Base-by-base conservation (phyloP, 2,888 invertebrate genomes). In the Xestia ashworthii region DNA sequence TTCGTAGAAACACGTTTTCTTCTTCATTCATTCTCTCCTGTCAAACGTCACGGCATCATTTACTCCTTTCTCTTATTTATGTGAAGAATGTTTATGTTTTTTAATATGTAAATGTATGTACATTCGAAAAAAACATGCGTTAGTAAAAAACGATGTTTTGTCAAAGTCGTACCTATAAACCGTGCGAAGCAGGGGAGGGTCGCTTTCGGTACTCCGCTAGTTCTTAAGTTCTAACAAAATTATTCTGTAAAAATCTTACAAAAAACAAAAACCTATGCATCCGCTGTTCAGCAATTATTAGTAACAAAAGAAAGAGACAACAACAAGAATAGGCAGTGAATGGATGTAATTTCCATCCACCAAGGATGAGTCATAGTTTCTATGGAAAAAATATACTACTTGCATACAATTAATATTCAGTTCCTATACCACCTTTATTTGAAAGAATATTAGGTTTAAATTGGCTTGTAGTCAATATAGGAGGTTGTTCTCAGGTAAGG, bases 241-340 rank as follows among this genome's bases (percentile, higher is more conserved):
- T 11, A 11, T n/a, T 55, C 11, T 55, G 11, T 55, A 5, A n/a
- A n/a, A 11, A n/a, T 55, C 53, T 1, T 22, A 0, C 16, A 25
- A 6, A 0, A 8, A 60, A 60, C 32, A 32, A 60, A 32, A 32
- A 32, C 41, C 22, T 22, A 41, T 62, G n/a, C 53, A 67, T 72
- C 65, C 58, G 19, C 32, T 67, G 46, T 73, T 65, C 66, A 25
- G n/a, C 32, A 58, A 79, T 69, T 66, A 70, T 46, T 48, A 38
- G 22, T 22, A 74, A 79, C 78, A 81, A 79, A 74, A 84, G 82
- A 87, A 25, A 83, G 78, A 88, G 83, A 87, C 80, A 74, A 74
- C 74, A 83, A 78, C 38, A 78, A 80, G 76, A 71, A 76, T 71
- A 78, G 65, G 55, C 68, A 72, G 78, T 82, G 82, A 83, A 86